A percentile compares a stretch with the other conserved stretches of the same genome.
These are phyloP conservation scores for Nipponacmea schrenckii DNA, from an alignment of 2,888 invertebrate genomes.

Conservation along the genomic window DNA sequence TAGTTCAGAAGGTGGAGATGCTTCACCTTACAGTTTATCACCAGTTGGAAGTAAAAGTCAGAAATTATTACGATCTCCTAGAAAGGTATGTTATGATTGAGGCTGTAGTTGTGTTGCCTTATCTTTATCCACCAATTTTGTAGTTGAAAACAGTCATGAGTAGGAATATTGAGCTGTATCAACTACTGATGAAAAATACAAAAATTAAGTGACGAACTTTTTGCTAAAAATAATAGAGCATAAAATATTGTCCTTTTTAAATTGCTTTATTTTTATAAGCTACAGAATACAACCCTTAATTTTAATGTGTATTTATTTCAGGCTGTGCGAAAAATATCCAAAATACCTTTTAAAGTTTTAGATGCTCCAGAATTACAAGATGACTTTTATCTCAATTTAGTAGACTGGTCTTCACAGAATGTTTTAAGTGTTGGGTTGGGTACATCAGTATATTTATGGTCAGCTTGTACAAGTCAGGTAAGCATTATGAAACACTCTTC, in stretches of 20 bases:
- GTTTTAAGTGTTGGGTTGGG: conserved; percentile 97
- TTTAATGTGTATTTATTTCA: conserved; percentile 29
- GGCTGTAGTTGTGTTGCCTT: no score
- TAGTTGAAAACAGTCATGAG: no score
- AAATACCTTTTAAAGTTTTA: conserved; percentile 97
- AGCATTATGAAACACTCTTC: conserved; percentile 2
- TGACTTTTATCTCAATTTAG: conserved; percentile 98
- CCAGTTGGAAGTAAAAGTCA: conserved; percentile 96
- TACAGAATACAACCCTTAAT: no score
- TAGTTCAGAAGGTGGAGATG: conserved; percentile 58
- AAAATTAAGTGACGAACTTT: no score
- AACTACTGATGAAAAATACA: no score
- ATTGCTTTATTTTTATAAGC: no score
- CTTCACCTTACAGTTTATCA: conserved; percentile 90
- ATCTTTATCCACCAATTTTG: no score
- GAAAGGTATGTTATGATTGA: conserved; percentile 77
- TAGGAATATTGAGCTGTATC: no score
- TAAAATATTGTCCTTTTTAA: no score
- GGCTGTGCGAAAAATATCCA: conserved; percentile 96
- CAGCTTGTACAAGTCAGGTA: conserved; percentile 96
- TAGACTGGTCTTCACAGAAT: conserved; percentile 99
- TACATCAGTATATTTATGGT: conserved; percentile 98
- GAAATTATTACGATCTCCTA: conserved; percentile 89
- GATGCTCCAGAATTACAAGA: conserved; percentile 98
- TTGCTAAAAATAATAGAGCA: no score